These are phyloP conservation scores for Drosophila malerkotliana DNA, from an alignment of 1,140 invertebrate genomes.

Conservation along the genomic window DNA sequence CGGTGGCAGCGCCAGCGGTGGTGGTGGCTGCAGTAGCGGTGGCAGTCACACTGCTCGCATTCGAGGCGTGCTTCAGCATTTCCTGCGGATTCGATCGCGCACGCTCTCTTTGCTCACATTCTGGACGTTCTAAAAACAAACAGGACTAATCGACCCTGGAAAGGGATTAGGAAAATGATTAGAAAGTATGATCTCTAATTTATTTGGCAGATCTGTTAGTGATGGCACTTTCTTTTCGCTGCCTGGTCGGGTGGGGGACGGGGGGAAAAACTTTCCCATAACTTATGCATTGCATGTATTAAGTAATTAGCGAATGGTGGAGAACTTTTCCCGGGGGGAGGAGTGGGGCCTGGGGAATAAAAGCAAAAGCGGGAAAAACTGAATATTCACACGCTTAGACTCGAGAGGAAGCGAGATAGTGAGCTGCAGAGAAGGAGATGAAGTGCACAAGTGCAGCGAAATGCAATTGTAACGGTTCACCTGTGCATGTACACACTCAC, in stretches of 20 bases:
- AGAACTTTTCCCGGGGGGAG: constrained; percentile 21
- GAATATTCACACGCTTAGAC: constrained; percentile 20
- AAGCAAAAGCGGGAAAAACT: constrained; percentile 47
- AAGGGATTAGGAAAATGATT: not conserved
- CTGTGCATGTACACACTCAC: not conserved
- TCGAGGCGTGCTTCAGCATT: constrained; percentile 76
- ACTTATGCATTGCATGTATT: constrained; percentile 37
- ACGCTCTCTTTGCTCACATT: constrained; percentile 24
- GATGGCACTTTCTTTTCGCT: constrained; percentile 27
- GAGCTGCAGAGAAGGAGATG: too few relatives aligned
- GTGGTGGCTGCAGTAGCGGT: not conserved
- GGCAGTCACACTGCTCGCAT: constrained; percentile 62
- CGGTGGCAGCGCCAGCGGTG: not conserved
- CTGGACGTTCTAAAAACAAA: constrained; percentile 2
- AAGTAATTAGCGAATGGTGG: constrained; percentile 42
- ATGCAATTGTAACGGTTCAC: constrained; percentile 6
- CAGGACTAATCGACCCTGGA: constrained; percentile 12
- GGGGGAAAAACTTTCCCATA: constrained; percentile 41
- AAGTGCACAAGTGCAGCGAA: not conserved
- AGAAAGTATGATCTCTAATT: not conserved
- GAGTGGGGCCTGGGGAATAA: constrained; percentile 14
- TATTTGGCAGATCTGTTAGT: not conserved
- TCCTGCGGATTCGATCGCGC: constrained; percentile 40
- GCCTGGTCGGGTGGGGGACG: not conserved
- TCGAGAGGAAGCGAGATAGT: not conserved